phyloP scores from a whole-genome alignment of 2,888 invertebrate species.

The Noctuana brunneofusca region DNA sequence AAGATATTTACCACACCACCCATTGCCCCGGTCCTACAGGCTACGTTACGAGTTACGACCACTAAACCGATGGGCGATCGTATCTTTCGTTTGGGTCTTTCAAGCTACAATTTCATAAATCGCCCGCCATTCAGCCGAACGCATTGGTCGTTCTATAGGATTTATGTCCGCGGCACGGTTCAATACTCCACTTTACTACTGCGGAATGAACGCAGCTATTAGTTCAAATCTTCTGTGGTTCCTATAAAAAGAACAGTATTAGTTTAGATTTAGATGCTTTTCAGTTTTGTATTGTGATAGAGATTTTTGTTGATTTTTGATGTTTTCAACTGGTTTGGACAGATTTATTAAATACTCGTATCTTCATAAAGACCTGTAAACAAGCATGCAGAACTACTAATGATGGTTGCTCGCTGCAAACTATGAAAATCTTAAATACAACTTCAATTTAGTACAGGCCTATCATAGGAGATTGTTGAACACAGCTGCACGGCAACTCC shows the following conservation, averaged over 20 bases:
- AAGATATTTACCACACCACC: not conserved
- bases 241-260: not conserved
- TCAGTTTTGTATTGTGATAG: not conserved
- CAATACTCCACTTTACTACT: conserved; percentile 11
- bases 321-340: too few species aligned
- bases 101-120: conserved; percentile 16
- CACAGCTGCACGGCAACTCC: too few species aligned
- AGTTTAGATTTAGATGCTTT: not conserved
- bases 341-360: too few species aligned
- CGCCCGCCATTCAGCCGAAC: conserved; percentile 18
- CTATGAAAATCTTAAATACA: too few species aligned
- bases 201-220: not conserved
- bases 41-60: not conserved
- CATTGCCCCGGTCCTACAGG: not conserved
- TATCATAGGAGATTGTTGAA: too few species aligned
- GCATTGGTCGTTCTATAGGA: conserved; percentile 23
- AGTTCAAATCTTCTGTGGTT: not conserved
- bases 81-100: not conserved
- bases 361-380: too few species aligned
- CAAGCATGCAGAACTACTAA: too few species aligned
- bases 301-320: too few species aligned
- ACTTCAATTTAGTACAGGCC: too few species aligned
- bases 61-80: conserved; percentile 2
- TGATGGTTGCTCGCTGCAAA: too few species aligned
- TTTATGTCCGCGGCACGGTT: conserved; percentile 25